phyloP scores from a whole-genome alignment of 2,113 vertebrate genomes.

The Irena cyanogastra region DNA sequence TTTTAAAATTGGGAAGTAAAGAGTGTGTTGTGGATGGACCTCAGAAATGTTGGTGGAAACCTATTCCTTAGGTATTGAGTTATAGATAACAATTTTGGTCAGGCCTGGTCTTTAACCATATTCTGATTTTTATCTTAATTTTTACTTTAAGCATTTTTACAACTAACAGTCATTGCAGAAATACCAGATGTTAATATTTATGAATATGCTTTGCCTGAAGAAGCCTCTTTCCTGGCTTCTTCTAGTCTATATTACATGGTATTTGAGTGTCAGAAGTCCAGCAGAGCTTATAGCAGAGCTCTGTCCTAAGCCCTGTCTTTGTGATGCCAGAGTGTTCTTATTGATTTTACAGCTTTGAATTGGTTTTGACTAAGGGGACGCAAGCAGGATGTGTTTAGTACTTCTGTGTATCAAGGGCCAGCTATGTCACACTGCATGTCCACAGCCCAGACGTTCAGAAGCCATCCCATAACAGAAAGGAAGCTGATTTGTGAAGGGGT shows the following conservation, averaged over 20 bases:
- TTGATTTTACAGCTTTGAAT: not conserved
- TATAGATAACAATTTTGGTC: not conserved
- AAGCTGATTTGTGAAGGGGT: not conserved
- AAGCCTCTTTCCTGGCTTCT: not conserved
- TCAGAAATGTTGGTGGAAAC: not conserved
- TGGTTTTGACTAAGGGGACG: not conserved
- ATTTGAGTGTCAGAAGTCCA: not conserved
- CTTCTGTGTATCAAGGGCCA: not conserved
- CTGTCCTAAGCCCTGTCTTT: not conserved
- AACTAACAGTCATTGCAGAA: not conserved
- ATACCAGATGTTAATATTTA: not conserved
- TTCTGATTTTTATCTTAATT: not conserved
- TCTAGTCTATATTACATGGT: accelerated
- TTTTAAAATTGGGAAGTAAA: not conserved
- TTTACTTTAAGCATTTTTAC: not conserved
- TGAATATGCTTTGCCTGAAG: not conserved
- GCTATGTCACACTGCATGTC: not conserved
- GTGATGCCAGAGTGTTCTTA: not conserved
- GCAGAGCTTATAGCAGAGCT: not conserved
- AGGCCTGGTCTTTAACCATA: not conserved
- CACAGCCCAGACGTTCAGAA: not conserved
- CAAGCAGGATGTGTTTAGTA: not conserved
- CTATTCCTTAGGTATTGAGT: not conserved
- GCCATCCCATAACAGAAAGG: not conserved
- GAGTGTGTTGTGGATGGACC: not conserved